Evolutionary conservation across 2,113 vertebrate species (phyloP), one percentile per base, ranked within the genome.

Genomic region (Gila orcuttii): DNA sequence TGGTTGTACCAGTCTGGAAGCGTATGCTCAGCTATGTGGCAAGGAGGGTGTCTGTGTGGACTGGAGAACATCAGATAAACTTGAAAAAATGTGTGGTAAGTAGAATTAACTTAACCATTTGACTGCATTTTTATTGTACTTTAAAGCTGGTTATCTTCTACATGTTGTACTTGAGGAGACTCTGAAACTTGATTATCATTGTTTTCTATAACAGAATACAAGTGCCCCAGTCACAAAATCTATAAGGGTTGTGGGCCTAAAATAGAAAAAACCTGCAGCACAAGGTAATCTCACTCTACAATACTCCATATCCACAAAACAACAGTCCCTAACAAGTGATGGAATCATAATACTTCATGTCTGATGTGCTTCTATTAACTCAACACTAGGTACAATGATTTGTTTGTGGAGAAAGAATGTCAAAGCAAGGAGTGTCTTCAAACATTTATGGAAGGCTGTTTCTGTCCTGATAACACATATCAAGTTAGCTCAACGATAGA

Each of bases 161-260:
- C 17, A 52, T 76, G 2, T 13, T 75, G 10, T 17, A n/a, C 73
- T 50, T 62, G 2, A 23, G 12, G 45, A 36, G 12, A 79, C 6
- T 33, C 21, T 79, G 19, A 42, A 15, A 8, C 0, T 4, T 31
- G 9, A 50, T 31, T 23, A 13, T 21, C 1, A 66, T 33, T 33
- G 9, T 9, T 57, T 82, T 71, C 62, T 13, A 2, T 12, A 57
- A 3, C 79, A 99, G 98, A 89, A 17, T 93, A 92, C 87, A 86
- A 13, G 21, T 99, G 98, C 89, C 92, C 95, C 66, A 31, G 10
- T 23, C 83, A 73, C 89, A 93, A 92, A 87, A 84, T 94, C 86
- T 99, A 98, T 90, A 90, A 91, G 8, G 73, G 96, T 6, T 99
- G 97, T 33, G 97, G 95, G 7, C 88, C 95, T 0, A 73, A 91